Evolutionary conservation across 2,888 invertebrate genomes (phyloP).

Genomic region (Zele albiditarsus): DNA sequence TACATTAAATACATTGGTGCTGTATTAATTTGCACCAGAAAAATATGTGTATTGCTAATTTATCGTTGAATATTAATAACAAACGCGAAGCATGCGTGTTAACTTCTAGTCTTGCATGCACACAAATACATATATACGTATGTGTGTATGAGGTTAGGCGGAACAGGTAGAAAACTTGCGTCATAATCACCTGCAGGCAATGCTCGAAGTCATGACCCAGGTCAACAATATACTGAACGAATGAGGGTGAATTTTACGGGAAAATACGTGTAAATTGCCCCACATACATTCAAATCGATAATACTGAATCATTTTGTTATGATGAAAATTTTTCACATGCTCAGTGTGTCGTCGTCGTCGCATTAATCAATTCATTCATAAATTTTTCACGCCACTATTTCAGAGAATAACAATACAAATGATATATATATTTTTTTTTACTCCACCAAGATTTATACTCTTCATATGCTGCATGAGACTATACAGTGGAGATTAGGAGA

Average conservation of each 20-base stretch:
- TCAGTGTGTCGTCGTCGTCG: neutral
- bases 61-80: constrained; percentile 29
- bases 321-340: neutral
- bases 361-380: neutral
- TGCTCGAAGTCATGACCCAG: constrained; percentile 56
- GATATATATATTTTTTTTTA: neutral
- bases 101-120: neutral
- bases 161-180: constrained; percentile 47
- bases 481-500: too few species aligned
- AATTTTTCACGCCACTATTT: neutral
- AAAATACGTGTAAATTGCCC: neutral
- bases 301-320: neutral
- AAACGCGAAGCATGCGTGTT: neutral
- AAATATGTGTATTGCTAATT: constrained; percentile 42
- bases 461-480: neutral
- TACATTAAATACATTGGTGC: neutral
- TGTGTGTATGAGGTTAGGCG: neutral
- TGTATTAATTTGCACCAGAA: neutral
- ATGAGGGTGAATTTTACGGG: constrained; percentile 22
- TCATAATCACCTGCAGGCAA: constrained; percentile 63
- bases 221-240: constrained; percentile 53
- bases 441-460: neutral
- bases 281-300: neutral
- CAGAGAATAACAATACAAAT: neutral
- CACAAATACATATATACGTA: neutral